Base-by-base conservation (phyloP, 1,140 invertebrate genomes). In the Rhagoletis pomonella region DNA sequence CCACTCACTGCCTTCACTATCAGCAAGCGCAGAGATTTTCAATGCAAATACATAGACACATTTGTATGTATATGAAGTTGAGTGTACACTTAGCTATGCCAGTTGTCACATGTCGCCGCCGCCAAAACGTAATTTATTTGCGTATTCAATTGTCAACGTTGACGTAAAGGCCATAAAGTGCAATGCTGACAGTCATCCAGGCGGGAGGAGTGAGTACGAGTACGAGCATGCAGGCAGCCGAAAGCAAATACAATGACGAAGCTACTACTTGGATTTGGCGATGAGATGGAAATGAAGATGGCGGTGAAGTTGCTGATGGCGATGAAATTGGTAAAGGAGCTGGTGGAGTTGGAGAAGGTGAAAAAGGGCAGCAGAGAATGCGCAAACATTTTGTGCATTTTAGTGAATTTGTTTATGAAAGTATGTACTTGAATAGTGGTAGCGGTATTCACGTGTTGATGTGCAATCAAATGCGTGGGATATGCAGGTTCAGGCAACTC, bases 71-170 rank as follows among this genome's bases (percentile, higher is more conserved):
- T 77, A 47, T 7, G 58, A 4, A n/a, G 7, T 58, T 2, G n/a
- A 81, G 73, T 4, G 19, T 55, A 55, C 73, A 55, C 47, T 81
- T 81, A 55, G 73, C 73, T 81, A 55, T 81, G 73, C 73, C 29
- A 47, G 2, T 81, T 81, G 73, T 81, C 73, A 81, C 73, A 81
- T 81, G 73, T 81, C 73, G 73, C 73, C 73, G 73, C 73, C 73
- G 55, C 39, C 39, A 73, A 73, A 67, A 67, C 9, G 73, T 85
- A 85, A 85, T 85, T 85, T 85, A 85, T 85, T 85, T 85, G 84
- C 84, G 84, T 62, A 85, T 85, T 85, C 84, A 85, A 85, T 85
- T 85, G 84, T 62, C 59, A 85, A 85, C 84, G 19, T 60, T 85
- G 84, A 85, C 58, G 58, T 81, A 81, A 81, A 81, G 47, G 73